Evolutionary conservation across 2,888 invertebrate species (phyloP).

Genomic region (Thalpophila matura): DNA sequence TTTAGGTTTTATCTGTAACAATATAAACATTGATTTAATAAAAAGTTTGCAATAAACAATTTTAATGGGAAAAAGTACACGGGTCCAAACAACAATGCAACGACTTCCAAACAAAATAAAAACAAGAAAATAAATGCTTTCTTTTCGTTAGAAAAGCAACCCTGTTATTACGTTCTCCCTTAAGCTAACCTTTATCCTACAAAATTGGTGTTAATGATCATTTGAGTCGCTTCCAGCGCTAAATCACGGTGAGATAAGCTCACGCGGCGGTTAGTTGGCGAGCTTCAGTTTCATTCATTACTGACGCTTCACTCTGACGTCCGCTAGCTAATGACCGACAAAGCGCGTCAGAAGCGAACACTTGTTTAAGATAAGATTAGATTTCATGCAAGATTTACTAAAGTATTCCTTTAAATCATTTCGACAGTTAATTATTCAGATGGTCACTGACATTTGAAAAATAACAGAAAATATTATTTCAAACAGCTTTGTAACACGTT

Average conservation of each 20-base stretch:
- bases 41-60: constrained; percentile 11
- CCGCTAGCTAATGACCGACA: constrained; percentile 56
- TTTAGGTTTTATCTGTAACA: constrained; percentile 76
- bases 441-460: constrained; percentile 39
- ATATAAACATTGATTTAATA: constrained; percentile 50
- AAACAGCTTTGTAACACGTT: constrained; percentile 28
- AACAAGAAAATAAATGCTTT: constrained; percentile 5
- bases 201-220: constrained; percentile 54
- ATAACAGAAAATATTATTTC: constrained; percentile 21
- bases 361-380: constrained; percentile 51
- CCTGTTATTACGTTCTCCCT: constrained; percentile 20
- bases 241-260: constrained; percentile 53
- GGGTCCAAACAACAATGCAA: neutral
- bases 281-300: constrained; percentile 62
- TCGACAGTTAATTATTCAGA: constrained; percentile 26
- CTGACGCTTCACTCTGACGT: constrained; percentile 50
- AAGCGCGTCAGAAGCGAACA: constrained; percentile 58
- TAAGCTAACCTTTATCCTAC: constrained; percentile 29
- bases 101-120: constrained; percentile 1
- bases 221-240: constrained; percentile 46
- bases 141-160: constrained; percentile 3
- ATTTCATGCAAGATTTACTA: constrained; percentile 45
- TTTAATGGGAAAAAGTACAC: constrained; percentile 1
- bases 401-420: constrained; percentile 41
- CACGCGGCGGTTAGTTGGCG: constrained; percentile 48